Percentiles rank a stretch among this genome's conserved stretches.
Evolutionary conservation across 2,113 vertebrate species (phyloP).

Genomic region (Epinephelus lanceolatus): DNA sequence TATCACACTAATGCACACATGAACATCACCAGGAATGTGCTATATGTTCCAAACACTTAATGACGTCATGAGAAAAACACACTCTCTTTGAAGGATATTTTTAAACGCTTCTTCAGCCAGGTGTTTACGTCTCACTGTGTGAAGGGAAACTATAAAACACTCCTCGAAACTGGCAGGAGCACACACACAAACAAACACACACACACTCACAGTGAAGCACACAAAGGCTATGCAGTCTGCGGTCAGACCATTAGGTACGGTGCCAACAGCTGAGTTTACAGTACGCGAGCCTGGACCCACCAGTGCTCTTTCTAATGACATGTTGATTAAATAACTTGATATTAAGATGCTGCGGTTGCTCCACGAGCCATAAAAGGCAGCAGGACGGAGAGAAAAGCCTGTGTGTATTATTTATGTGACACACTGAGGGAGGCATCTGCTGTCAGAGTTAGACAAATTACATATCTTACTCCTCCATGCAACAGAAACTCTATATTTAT

Average conservation of each 20-base stretch:
- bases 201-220: slow-evolving; percentile 20
- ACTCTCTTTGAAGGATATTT: slow-evolving; percentile 41
- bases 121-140: slow-evolving; percentile 44
- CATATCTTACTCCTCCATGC: slow-evolving; percentile 7
- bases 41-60: neutral
- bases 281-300: slow-evolving; percentile 24
- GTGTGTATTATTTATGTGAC: slow-evolving; percentile 50
- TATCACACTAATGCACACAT: neutral
- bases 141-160: slow-evolving; percentile 57
- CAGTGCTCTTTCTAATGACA: slow-evolving; percentile 63
- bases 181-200: slow-evolving; percentile 7
- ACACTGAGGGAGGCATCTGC: slow-evolving; percentile 34
- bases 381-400: slow-evolving; percentile 21
- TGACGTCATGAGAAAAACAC: slow-evolving; percentile 6
- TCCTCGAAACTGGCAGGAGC: slow-evolving; percentile 34
- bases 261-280: slow-evolving; percentile 71
- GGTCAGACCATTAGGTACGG: neutral
- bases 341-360: slow-evolving; percentile 58
- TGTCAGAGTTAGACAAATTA: slow-evolving; percentile 33
- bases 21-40: neutral
- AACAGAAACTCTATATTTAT: slow-evolving; percentile 41
- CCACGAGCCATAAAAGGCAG: slow-evolving; percentile 72
- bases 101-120: slow-evolving; percentile 23
- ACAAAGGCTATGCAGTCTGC: slow-evolving; percentile 19
- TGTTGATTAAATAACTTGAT: slow-evolving; percentile 78